Conservation (phyloP, 1,140 invertebrate genomes). For the Anadara kagoshimensis region DNA sequence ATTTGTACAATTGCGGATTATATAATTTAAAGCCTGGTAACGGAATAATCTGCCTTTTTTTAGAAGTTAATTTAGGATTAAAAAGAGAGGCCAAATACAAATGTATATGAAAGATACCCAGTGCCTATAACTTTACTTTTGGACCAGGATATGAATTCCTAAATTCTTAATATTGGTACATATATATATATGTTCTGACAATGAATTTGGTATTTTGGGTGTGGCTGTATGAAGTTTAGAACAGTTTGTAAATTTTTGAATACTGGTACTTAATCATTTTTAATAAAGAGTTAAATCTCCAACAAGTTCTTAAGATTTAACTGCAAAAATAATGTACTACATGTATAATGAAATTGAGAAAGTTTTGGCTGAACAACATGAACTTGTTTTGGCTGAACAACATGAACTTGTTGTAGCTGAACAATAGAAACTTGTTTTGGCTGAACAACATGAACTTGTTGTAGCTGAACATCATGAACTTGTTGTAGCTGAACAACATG, state of each 20-base stretch:
- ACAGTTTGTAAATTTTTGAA: background rate
- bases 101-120: background rate
- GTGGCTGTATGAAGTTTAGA: background rate
- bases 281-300: no score
- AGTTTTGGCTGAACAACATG: background rate
- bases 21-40: background rate
- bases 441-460: no score
- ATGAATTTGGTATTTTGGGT: background rate
- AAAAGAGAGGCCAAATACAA: background rate
- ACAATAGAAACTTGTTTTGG: no score
- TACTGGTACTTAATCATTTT: no score
- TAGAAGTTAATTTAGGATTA: background rate
- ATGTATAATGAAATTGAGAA: background rate
- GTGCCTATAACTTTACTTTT: constrained; percentile 1
- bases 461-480: no score
- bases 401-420: no score
- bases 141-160: constrained; percentile 10
- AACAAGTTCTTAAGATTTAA: no score
- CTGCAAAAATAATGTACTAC: no score
- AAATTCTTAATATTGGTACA: no score
- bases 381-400: no score
- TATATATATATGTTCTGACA: background rate
- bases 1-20: no score
- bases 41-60: background rate
- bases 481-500: no score